These are phyloP conservation scores for Formica selysi DNA, from an alignment of 1,140 invertebrate species.

Conservation along the genomic window DNA sequence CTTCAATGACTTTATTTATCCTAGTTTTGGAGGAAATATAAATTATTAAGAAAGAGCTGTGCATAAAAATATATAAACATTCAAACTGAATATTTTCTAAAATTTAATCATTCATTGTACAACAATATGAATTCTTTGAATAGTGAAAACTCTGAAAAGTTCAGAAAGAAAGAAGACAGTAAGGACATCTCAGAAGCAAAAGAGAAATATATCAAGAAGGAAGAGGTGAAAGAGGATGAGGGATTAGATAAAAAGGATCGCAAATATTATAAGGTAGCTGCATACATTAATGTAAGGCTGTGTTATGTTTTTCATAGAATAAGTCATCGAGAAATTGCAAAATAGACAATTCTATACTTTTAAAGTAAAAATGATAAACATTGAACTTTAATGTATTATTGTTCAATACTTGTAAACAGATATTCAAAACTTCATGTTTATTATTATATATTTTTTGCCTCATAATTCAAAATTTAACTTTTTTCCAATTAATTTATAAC, in stretches of 20 bases:
- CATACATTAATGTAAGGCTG: background rate
- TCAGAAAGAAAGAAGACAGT: constrained; percentile 82
- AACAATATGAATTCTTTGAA: constrained; percentile 25
- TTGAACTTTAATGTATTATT: constrained; percentile 4
- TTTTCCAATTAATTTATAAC: constrained; percentile 4
- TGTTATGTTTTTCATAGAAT: background rate
- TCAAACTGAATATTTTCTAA: constrained; percentile 4
- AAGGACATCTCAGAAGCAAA: constrained; percentile 83
- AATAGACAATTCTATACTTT: background rate
- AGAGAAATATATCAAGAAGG: constrained; percentile 86
- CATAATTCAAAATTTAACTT: background rate
- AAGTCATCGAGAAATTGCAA: background rate
- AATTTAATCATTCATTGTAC: constrained; percentile 11
- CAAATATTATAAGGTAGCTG: constrained; percentile 86
- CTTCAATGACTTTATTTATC: background rate
- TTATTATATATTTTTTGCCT: constrained; percentile 13
- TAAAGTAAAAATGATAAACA: background rate
- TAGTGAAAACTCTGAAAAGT: constrained; percentile 81
- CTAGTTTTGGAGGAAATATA: background rate
- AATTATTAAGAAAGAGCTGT: background rate
- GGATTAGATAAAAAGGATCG: constrained; percentile 84
- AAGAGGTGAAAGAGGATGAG: constrained; percentile 86
- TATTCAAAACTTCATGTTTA: background rate
- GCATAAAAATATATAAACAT: background rate
- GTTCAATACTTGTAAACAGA: too few relatives aligned